Evolutionary conservation across 2,113 vertebrate species (phyloP).

Genomic region (Chlorodrepanis virens): DNA sequence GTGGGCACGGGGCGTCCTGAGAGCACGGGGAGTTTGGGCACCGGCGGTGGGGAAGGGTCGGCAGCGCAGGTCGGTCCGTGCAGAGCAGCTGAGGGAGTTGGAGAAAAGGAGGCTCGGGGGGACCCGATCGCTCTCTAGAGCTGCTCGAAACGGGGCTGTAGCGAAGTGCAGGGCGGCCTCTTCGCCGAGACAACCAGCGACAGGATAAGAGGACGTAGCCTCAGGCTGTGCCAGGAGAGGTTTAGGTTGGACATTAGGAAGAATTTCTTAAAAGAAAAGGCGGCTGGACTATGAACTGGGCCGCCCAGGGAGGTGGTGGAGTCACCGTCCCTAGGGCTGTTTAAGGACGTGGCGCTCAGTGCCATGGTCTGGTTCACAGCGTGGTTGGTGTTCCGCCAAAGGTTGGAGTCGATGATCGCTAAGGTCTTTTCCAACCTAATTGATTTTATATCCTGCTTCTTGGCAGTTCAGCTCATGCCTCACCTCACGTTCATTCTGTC

Average conservation of each 20-base stretch:
- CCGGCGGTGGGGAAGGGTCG: no score
- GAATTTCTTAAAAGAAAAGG: neutral
- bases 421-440: neutral
- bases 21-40: neutral
- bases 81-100: neutral
- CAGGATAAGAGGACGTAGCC: neutral
- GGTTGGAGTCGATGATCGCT: neutral
- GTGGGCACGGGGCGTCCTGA: rapidly evolving
- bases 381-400: neutral
- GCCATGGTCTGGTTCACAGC: neutral
- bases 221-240: neutral
- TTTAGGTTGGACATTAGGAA: neutral
- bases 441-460: neutral
- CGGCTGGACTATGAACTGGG: neutral
- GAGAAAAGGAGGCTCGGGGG: neutral
- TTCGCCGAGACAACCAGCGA: neutral
- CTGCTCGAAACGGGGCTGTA: rapidly evolving
- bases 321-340: neutral
- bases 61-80: neutral
- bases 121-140: rapidly evolving
- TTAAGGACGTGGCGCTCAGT: neutral
- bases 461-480: rapidly evolving
- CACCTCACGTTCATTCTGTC: rapidly evolving
- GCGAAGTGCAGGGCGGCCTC: neutral
- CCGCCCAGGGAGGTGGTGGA: neutral